These are phyloP conservation scores for Pomacea maculata DNA, from an alignment of 1,140 invertebrate genomes.

Conservation along the genomic window DNA sequence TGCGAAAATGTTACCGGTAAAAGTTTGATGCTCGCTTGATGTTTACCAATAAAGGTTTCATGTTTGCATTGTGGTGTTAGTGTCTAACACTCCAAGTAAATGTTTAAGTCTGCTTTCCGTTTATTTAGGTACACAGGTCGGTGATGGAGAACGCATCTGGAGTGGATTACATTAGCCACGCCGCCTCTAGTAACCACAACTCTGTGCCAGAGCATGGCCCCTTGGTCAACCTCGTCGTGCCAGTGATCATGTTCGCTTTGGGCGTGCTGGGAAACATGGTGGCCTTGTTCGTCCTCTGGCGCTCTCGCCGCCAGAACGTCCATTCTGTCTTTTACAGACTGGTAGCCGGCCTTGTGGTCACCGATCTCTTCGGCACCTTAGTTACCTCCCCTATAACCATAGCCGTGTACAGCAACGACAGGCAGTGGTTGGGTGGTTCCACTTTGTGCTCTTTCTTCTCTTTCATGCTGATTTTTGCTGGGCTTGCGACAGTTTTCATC, in stretches of 20 bases:
- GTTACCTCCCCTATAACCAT: constrained; percentile 54
- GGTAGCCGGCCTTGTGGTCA: constrained; percentile 47
- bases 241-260: constrained; percentile 40
- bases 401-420: constrained; percentile 38
- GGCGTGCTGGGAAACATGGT: constrained; percentile 50
- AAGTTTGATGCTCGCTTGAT: too few relatives aligned
- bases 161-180: too few relatives aligned
- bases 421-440: constrained; percentile 50
- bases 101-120: too few relatives aligned
- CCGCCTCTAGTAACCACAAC: too few relatives aligned
- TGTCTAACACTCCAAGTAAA: too few relatives aligned
- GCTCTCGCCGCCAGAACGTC: constrained; percentile 42
- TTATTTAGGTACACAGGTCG: too few relatives aligned
- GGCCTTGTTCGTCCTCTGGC: constrained; percentile 44
- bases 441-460: constrained; percentile 60
- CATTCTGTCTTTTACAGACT: constrained; percentile 50
- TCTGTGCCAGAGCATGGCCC: neutral
- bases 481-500: constrained; percentile 61
- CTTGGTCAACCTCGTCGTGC: constrained; percentile 16
- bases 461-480: constrained; percentile 64
- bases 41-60: too few relatives aligned
- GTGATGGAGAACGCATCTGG: too few relatives aligned
- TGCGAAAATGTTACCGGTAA: too few relatives aligned
- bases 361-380: constrained; percentile 53
- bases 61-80: too few relatives aligned